Evolutionary conservation across 2,888 invertebrate species (phyloP), one percentile per base, ranked within the genome.

Genomic region (Nomada goodeniana): DNA sequence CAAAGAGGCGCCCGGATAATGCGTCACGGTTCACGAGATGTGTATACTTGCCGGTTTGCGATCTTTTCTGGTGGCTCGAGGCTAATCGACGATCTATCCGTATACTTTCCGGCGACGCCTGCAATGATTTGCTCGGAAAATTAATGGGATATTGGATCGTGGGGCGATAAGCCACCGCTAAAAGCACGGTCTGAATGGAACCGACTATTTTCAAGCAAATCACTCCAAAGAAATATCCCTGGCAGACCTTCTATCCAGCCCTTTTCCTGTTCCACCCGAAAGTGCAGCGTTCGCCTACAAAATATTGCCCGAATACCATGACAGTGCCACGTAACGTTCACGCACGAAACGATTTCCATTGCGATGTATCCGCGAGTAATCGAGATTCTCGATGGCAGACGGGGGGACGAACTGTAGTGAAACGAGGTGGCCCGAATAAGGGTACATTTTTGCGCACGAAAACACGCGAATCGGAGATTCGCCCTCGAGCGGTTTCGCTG

Each of bases 381-480:
- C 20, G 10, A 18, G 53, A 23, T 18, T 15, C 36, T 44, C 42
- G 61, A 20, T 1, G 4, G 26, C n/a, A 4, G 50, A 18, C 26
- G n/a, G 50, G 60, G 50, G 52, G 68, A 29, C 60, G 36, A 13
- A 20, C 55, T 9, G 13, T 42, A 18, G 15, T 13, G 47, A 18
- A 36, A 20, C 23, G n/a, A 20, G 50, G 55, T 55, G 13, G 50
- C 26, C 36, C 52, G 59, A 79, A 60, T 80, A 80, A 71, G 67
- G 65, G 65, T 71, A 52, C 53, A 71, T 70, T 65, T 52, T 59
- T 50, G 53, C 50, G 74, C 42, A 65, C 69, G 50, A 26, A 60
- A 64, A 74, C 55, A 47, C 59, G 50, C 36, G 23, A 13, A 80
- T 74, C 55, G n/a, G 73, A 75, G 65, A 70, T 64, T n/a, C n/a